Evolutionary conservation across 2,888 invertebrate species (phyloP), one percentile per base, ranked within the genome.

Genomic region (Bellardia bayeri): DNA sequence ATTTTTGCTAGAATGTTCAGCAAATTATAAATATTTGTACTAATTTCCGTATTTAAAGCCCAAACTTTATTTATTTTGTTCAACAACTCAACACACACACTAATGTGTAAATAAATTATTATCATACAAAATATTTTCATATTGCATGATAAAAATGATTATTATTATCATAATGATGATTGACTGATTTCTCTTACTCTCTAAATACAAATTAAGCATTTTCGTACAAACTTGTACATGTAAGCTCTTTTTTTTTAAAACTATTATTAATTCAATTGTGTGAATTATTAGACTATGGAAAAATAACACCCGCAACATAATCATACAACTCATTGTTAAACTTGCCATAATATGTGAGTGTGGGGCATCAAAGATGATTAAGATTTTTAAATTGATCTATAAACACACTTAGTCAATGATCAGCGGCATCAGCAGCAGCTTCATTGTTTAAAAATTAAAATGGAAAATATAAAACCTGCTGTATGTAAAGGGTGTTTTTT

Each of bases 231-330:
- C 0, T 7, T 69, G 30, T 51, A 8, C n/a, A n/a, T n/a, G n/a
- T 33, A 33, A 30, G n/a, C 4, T 11, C 8, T 30, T 11, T 68
- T 11, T 30, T 33, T 63, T 37, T 42, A 74, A 16, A 33, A 11
- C 2, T 68, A 58, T 71, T 64, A 63, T 33, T 49, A 66, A 72
- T 84, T 79, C 61, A 74, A 66, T 79, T 79, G 84, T 68, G 45
- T 61, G 23, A 85, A 75, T 85, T 85, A 85, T 85, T 80, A 80
- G 85, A 80, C 66, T 85, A 75, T 80, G 63, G 61, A 69, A 76
- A 68, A 69, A 13, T 51, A 80, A 80, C 72, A 79, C 64, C 72
- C 72, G 66, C 79, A 75, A 54, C 74, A 75, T 63, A 68, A 80
- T 85, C 74, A 63, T 74, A 58, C 45, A 56, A 51, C 69, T 66